Base-by-base conservation (phyloP, 2,113 vertebrate species). In the Poecile atricapillus region DNA sequence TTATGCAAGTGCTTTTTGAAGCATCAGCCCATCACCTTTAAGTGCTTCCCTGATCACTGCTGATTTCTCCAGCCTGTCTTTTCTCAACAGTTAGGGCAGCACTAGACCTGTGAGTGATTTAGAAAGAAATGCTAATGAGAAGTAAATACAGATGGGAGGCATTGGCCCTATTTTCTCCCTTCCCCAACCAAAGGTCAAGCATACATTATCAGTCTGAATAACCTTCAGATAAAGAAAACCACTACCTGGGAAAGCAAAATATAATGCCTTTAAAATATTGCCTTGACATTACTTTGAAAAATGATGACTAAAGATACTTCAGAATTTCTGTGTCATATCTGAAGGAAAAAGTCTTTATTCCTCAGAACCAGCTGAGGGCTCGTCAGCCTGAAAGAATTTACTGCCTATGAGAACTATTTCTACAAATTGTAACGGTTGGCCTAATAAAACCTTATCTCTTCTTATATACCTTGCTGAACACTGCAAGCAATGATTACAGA, bases 1-100 rank as follows among this genome's bases (percentile, higher is more conserved):
- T 96, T 91, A 95, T 93, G 89, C 73, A 94, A 91, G 65, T 84
- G 73, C 37, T 78, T 92, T 95, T 47, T 89, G 56, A 94, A 94
- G 76, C 80, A 87, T 64, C 77, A 89, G 77, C 87, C 89, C 77
- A 91, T 87, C 96, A 92, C 93, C 83, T 95, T 81, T 91, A 95
- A 97, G 83, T 91, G 86, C 44, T 94, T 94, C 81, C 81, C 85
- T 95, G 80, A 92, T 92, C 87, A 84, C 65, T 2, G 0, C 91
- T 95, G 87, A 91, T 94, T 94, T 94, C 65, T 89, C 27, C 65
- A 92, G 65, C 44, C 91, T 71, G 64, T 79, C 73, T 92, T 90
- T 81, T 84, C 83, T 92, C 86, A 68, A 33, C 83, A 78, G 44
- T 68, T 71, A 78, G 44, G 73, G 64, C 76, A 87, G 68, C 56